Base-by-base conservation (phyloP, 2,888 invertebrate species). In the Fragum sueziense region DNA sequence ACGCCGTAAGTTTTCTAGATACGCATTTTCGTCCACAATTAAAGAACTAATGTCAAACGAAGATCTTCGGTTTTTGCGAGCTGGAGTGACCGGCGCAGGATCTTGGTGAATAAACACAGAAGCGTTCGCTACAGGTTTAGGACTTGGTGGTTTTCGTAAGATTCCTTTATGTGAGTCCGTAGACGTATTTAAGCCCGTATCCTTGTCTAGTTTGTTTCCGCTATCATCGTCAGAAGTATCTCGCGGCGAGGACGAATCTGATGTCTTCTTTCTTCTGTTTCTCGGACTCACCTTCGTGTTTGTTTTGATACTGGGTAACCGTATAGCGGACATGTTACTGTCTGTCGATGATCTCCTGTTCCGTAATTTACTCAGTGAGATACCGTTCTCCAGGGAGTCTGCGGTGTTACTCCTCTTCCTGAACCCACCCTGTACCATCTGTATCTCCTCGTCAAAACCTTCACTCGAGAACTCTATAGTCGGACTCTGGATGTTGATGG, bases 71-170 rank as follows among this genome's bases (percentile, higher is more conserved):
- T 34, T 57, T 34, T 14, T 54, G 6, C 34, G 33, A 14, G 57
- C 20, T 9, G 25, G 25, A 31, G 57, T 14, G 33, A 29, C 31
- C n/a, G 34, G n/a, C 22, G 7, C 29, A 17, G 47, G 22, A 11
- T 76, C 80, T 2, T 41, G 54, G 68, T 77, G 70, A 6, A 80
- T 68, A 61, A 80, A 74, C n/a, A 80, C 54, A 31, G 70, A 47
- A 22, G 80, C 80, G 37, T 70, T 80, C 14, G 80, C 69, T 20
- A 77, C 57, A 14, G 76, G 80, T 62, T 51, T 72, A 3, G 72
- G 67, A 22, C 65, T 65, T 14, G n/a, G 4, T 41, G 41, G 20
- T 25, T 37, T 65, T 41, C 65, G n/a, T 2, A 65, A 14, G 14
- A 65, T 65, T 25, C 65, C 41, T 65, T 65, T 65, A 27, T n/a